phyloP scores from a whole-genome alignment of 1,140 invertebrate species.

The Trypoxylus dichotomus region DNA sequence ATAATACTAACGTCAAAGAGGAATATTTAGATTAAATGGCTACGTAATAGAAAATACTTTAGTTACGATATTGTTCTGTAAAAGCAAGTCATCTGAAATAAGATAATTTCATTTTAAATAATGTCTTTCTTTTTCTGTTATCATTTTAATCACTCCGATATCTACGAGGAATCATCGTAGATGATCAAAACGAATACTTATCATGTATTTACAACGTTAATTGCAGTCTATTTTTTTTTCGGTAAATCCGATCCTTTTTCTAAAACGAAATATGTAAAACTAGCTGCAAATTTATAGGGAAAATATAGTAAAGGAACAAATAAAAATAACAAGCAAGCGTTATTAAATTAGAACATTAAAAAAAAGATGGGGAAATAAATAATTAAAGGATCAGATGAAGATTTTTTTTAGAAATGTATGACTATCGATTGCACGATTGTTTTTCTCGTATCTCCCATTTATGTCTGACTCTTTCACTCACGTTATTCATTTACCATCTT shows the following conservation, averaged over 20 bases:
- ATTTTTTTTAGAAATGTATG: background rate
- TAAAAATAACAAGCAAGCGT: constrained; percentile 15
- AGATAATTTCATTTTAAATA: background rate
- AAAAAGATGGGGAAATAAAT: background rate
- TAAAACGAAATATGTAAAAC: background rate
- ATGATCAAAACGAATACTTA: background rate
- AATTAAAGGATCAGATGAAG: background rate
- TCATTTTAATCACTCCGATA: background rate
- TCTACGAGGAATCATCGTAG: background rate
- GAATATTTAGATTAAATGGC: background rate
- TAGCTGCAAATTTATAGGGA: background rate
- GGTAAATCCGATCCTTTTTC: background rate
- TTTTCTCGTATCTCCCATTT: background rate
- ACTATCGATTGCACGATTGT: constrained; percentile 47
- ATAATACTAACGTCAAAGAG: background rate
- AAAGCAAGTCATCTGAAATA: background rate
- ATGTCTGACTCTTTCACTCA: background rate
- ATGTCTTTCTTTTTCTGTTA: background rate
- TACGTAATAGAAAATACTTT: too few species aligned
- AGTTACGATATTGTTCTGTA: too few species aligned
- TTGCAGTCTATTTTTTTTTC: constrained; percentile 39
- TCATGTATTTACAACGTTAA: constrained; percentile 37
- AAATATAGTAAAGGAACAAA: background rate
- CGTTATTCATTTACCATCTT: background rate
- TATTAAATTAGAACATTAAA: background rate